phyloP scores from a whole-genome alignment of 2,797 vertebrate species.

The Oreortyx pictus region DNA sequence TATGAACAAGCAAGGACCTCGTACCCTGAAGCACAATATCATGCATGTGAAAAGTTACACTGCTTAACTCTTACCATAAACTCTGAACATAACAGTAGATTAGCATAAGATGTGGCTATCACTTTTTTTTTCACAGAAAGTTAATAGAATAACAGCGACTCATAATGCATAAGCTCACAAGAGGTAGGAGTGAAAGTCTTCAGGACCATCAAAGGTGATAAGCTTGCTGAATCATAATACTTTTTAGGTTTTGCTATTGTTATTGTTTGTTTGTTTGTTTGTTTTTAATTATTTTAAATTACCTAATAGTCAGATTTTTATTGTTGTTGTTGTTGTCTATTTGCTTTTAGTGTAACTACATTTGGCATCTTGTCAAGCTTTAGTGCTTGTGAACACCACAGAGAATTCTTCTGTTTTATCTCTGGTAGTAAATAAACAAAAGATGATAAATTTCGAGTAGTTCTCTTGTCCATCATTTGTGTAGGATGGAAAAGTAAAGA shows the following conservation, averaged over 20 bases:
- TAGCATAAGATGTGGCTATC: neutral
- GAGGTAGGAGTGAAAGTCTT: neutral
- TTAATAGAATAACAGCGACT: neutral
- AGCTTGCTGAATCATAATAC: neutral
- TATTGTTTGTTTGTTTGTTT: neutral
- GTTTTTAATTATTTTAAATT: no score
- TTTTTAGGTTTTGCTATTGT: neutral
- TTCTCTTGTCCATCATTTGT: neutral
- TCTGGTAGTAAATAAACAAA: neutral
- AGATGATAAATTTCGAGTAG: neutral
- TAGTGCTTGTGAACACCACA: fast-evolving
- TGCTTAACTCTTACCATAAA: neutral
- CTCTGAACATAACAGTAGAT: neutral
- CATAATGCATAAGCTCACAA: neutral
- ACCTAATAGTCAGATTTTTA: neutral
- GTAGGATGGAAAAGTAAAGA: neutral
- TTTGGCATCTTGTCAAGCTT: neutral
- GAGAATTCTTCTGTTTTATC: neutral
- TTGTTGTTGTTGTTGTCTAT: neutral
- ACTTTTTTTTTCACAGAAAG: neutral
- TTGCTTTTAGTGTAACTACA: neutral
- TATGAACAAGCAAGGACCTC: neutral
- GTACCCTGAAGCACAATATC: neutral
- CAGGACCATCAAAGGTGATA: neutral
- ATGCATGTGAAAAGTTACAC: neutral